These are phyloP conservation scores for Odontophorus gujanensis DNA, from an alignment of 2,113 vertebrate species.

Conservation along the genomic window DNA sequence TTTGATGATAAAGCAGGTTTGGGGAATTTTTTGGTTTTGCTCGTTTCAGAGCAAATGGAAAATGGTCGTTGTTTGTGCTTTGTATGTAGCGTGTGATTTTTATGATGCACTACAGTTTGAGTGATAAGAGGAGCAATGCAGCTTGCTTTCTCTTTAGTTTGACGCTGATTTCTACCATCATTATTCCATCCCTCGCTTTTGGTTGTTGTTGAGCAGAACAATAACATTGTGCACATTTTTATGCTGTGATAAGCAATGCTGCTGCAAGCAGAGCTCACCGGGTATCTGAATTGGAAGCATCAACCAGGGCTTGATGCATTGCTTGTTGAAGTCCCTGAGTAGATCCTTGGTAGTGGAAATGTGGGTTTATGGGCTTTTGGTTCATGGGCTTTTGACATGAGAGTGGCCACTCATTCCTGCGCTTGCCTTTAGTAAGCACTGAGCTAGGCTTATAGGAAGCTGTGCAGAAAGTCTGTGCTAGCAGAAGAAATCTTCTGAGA, in stretches of 20 bases:
- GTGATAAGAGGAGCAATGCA: background rate
- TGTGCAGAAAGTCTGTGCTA: constrained; percentile 15
- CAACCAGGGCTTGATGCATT: background rate
- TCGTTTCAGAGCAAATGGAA: constrained; percentile 80
- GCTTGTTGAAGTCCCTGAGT: background rate
- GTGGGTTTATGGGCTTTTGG: background rate
- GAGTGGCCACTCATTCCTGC: background rate
- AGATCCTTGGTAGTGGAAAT: background rate
- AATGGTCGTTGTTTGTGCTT: constrained; percentile 3
- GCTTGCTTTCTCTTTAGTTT: background rate
- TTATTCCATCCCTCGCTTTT: constrained; percentile 11
- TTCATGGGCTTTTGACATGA: background rate
- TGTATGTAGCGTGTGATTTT: background rate
- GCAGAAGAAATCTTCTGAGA: background rate
- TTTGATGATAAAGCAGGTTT: constrained; percentile 55
- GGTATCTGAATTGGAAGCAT: background rate
- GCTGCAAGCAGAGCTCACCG: background rate
- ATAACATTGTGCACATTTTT: constrained; percentile 66
- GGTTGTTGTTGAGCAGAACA: constrained; percentile 63
- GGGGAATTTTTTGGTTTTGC: constrained; percentile 63
- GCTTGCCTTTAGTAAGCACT: background rate
- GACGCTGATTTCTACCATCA: background rate
- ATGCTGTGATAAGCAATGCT: constrained; percentile 38
- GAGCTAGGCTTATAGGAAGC: background rate
- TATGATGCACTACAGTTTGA: background rate